These are phyloP conservation scores for Choristoneura fumiferana DNA, from an alignment of 1,140 invertebrate genomes.

Conservation along the genomic window DNA sequence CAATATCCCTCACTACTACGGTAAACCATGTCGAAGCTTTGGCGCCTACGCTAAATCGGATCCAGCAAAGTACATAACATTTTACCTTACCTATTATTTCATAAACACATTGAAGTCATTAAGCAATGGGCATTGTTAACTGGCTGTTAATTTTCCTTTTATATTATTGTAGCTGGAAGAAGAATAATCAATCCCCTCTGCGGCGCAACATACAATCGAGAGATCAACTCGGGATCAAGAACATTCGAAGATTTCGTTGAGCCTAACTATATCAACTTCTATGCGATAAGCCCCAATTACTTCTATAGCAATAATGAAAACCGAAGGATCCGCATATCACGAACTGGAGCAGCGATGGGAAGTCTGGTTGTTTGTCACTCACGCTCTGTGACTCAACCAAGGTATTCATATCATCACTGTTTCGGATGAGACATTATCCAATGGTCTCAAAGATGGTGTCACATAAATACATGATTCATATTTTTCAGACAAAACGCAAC, in stretches of 20 bases:
- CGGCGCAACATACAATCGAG: constrained; percentile 63
- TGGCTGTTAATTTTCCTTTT: constrained; percentile 21
- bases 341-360: constrained; percentile 65
- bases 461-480: too few species aligned
- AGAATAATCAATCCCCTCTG: constrained; percentile 82
- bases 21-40: constrained; percentile 53
- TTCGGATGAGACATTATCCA: too few species aligned
- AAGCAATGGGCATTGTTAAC: too few species aligned
- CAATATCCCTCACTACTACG: constrained; percentile 44
- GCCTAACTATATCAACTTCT: constrained; percentile 81
- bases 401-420: too few species aligned
- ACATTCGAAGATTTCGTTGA: constrained; percentile 74
- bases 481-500: constrained; percentile 56
- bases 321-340: constrained; percentile 71
- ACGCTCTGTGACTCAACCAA: constrained; percentile 69
- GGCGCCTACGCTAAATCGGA: constrained; percentile 42
- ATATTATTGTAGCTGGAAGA: constrained; percentile 79
- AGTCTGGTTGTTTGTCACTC: constrained; percentile 80
- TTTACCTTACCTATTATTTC: too few species aligned
- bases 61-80: constrained; percentile 41
- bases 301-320: constrained; percentile 77
- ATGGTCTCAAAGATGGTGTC: too few species aligned
- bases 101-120: too few species aligned
- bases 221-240: constrained; percentile 52
- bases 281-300: constrained; percentile 84